Conservation (phyloP, 1,140 invertebrate species). For the Berghia stephanieae region DNA sequence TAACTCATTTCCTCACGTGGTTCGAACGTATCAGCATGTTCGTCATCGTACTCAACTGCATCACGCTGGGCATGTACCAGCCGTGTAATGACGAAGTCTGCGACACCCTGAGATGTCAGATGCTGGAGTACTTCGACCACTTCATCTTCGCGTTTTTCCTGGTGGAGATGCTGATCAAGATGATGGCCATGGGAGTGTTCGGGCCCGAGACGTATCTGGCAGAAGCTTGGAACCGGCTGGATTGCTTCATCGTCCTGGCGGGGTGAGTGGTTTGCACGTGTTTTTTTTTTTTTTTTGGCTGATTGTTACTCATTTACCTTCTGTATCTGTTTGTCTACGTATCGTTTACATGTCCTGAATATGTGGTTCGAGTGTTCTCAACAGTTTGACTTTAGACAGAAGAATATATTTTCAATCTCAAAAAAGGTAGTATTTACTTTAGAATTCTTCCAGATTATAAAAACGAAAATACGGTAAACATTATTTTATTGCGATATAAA, state of each 20-base stretch:
- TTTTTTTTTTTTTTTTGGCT: background rate
- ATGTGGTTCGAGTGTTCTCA: no score
- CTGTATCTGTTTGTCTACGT: background rate
- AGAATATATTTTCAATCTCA: no score
- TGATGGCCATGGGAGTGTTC: slow-evolving; percentile 97
- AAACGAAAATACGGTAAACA: no score
- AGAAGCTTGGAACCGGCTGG: slow-evolving; percentile 97
- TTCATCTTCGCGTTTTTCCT: slow-evolving; percentile 98
- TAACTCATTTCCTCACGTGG: slow-evolving; percentile 80
- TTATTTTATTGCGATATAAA: no score
- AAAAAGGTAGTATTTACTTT: no score
- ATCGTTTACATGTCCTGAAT: no score
- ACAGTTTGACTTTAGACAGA: no score
- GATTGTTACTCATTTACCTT: background rate
- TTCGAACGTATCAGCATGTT: slow-evolving; percentile 98
- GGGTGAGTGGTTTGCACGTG: slow-evolving; percentile 75
- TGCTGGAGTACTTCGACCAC: slow-evolving; percentile 96
- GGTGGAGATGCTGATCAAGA: slow-evolving; percentile 88
- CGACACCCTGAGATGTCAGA: slow-evolving; percentile 88
- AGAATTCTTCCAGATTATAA: no score
- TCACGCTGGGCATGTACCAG: slow-evolving; percentile 99
- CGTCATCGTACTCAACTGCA: slow-evolving; percentile 97
- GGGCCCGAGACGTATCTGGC: slow-evolving; percentile 94
- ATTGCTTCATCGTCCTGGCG: slow-evolving; percentile 97
- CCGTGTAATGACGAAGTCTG: slow-evolving; percentile 89